Base-by-base conservation (phyloP, 2,113 vertebrate species). In the Azemiops feae region DNA sequence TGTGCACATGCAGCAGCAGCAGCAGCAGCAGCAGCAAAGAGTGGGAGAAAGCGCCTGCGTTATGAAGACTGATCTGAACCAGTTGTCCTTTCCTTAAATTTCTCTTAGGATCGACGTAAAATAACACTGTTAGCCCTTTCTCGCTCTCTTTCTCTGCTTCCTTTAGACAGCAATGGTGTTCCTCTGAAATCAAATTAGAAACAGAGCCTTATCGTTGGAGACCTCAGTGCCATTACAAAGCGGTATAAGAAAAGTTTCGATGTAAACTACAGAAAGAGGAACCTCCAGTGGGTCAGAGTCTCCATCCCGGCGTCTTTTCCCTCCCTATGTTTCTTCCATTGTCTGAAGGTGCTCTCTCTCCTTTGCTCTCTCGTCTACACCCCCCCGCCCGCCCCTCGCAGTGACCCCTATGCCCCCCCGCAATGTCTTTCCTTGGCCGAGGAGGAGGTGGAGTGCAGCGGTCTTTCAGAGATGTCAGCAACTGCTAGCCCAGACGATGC, bases 211-310 rank as follows among this genome's bases (percentile, higher is more conserved):
- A 39, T 91, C 93, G 95, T 91, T 88, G 93, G 90, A 89, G 95
- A 93, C 92, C 64, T 64, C 10, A 9, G 92, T 0, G 3, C 93
- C 86, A 64, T 94, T 58, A 91, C 5, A 47, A 93, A 94, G 93
- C 96, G 92, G 94, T 94, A 95, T 96, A 94, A 91, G 91, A 95
- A 93, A 96, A 93, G 92, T 69, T 93, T 58, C 14, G 96, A 91
- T 96, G 95, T 92, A 96, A 96, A 94, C 94, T 74, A 91, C 64
- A 95, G 95, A 52, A 94, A 96, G 95, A 85, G 93, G 87, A 93
- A 4, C 91, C 93, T 96, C 95, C 3, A 3, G 93, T 0, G 0
- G 45, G 55, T 89, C 39, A 93, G 89, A 93, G 81, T 87, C 94
- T 10, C 90, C 93, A 89, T 50, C 95, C 93, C 89, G 95, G 92